Conservation (phyloP, 1,140 invertebrate species). For the Drosophila pseudoananassae region DNA sequence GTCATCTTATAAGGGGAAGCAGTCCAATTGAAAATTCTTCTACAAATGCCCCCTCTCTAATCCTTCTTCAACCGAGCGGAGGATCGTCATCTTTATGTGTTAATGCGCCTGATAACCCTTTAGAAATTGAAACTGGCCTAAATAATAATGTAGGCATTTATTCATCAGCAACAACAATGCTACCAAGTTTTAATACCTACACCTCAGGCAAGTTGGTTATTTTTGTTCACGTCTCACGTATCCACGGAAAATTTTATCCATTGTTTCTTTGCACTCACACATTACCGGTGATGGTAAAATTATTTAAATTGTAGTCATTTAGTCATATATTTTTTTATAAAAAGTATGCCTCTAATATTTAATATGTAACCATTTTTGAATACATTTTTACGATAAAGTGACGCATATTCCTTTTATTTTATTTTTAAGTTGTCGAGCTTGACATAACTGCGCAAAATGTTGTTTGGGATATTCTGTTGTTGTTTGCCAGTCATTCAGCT, state of each 20-base stretch:
- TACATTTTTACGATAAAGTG: too few relatives aligned
- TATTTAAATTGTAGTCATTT: not conserved
- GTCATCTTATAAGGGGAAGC: constrained; percentile 26
- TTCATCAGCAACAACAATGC: constrained; percentile 86
- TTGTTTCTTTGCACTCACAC: constrained; percentile 18
- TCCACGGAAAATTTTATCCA: constrained; percentile 1
- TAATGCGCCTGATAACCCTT: constrained; percentile 84
- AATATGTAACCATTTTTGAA: too few relatives aligned
- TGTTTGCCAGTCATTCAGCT: too few relatives aligned
- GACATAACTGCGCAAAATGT: too few relatives aligned
- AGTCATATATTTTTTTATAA: not conserved
- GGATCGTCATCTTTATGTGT: constrained; percentile 12
- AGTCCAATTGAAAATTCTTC: constrained; percentile 17
- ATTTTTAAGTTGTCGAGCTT: too few relatives aligned
- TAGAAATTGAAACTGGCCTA: constrained; percentile 76
- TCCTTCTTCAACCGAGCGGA: constrained; percentile 54
- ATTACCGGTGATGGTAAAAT: constrained; percentile 9
- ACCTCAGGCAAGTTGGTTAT: constrained; percentile 87
- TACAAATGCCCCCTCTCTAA: constrained; percentile 51
- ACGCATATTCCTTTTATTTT: too few relatives aligned
- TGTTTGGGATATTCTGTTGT: too few relatives aligned
- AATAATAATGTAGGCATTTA: constrained; percentile 85
- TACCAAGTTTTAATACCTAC: constrained; percentile 90
- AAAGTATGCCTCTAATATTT: too few relatives aligned
- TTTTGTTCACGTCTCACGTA: constrained; percentile 8